Evolutionary conservation across 2,888 invertebrate genomes (phyloP), one percentile per base, ranked within the genome.

Genomic region (Linnaemya vulpina): DNA sequence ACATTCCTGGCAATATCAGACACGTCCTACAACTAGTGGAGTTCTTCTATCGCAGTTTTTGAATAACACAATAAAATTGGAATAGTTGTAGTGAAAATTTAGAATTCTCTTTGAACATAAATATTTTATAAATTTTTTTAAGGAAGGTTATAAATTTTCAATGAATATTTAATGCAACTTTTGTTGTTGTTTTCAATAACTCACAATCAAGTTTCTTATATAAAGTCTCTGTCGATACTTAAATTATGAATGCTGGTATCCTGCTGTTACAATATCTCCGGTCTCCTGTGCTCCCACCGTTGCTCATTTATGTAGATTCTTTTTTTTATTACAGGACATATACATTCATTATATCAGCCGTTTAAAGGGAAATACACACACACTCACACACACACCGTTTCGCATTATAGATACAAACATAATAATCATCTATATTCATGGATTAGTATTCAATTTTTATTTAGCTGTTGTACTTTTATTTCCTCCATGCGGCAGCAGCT

Each of bases 401-500:
- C 51, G 25, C n/a, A 46, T 55, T 46, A 46, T n/a, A 25, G 80
- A 68, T 67, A 67, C 53, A 80, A 63, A 71, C 53, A 49, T 87
- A 77, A 91, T 92, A 91, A 92, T 92, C 90, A 91, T 92, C 92
- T 92, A 92, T 92, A 92, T 92, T 92, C 92, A 92, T 92, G 92
- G 92, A 92, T 92, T 92, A 92, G 91, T 91, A 92, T 92, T 92
- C 92, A 92, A 92, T 92, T 92, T 92, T 92, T 91, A 89, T 89
- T 86, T 80, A 78, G 55, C 70, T 73, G 46, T 77, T 43, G 49
- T 55, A 51, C 20, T 49, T 60, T 46, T 63, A 46, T 74, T 76
- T 58, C 22, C 73, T 30, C 5, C 43, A 22, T 70, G 49, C 49
- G 30, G 0, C 53, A 17, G 51, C 62, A 22, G 51, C 75, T 79